These are phyloP conservation scores for Polypedilum vanderplanki DNA, from an alignment of 1,140 invertebrate genomes.

Conservation along the genomic window DNA sequence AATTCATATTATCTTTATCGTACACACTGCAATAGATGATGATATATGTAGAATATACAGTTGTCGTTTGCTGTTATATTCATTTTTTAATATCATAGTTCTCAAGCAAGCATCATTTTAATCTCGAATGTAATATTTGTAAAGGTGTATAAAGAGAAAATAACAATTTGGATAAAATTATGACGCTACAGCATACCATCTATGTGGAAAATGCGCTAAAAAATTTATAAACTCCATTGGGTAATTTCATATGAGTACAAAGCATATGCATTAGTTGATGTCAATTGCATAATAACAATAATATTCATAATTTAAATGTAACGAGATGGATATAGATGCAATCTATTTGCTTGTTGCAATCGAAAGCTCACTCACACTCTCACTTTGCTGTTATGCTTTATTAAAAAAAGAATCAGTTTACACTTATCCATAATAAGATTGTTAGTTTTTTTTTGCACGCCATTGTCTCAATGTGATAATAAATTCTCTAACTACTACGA, in stretches of 20 bases:
- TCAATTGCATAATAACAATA: background rate
- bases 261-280: no score
- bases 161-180: background rate
- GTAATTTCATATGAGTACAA: no score
- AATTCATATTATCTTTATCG: no score
- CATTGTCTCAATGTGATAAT: background rate
- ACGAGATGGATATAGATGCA: background rate
- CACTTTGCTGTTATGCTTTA: background rate
- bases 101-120: background rate
- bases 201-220: background rate
- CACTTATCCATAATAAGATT: background rate
- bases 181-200: background rate
- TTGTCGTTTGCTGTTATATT: no score
- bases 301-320: conserved; percentile 15
- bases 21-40: no score
- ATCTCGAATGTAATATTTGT: background rate
- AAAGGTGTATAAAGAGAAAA: no score
- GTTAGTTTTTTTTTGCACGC: background rate
- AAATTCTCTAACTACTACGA: background rate
- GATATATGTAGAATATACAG: no score
- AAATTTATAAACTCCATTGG: no score
- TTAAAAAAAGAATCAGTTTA: background rate
- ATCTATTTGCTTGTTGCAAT: background rate
- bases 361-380: background rate
- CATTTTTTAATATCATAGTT: background rate